Conservation (phyloP, 1,140 invertebrate species). For the Drosophila tropicalis region DNA sequence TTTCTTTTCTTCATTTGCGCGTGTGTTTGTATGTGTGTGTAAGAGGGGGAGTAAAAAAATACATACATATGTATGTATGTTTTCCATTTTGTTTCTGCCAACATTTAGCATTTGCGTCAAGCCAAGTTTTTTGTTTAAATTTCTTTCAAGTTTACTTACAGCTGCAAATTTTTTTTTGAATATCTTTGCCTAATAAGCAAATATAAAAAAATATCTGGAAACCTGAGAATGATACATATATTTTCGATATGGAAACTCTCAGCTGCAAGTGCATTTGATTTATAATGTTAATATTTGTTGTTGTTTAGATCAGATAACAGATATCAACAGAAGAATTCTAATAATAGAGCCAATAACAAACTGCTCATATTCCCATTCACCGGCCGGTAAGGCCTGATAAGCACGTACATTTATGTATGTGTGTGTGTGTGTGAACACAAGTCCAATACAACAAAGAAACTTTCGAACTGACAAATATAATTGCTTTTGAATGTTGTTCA, state of each 20-base stretch:
- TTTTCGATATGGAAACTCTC: neutral
- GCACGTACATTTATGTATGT: conserved; percentile 34
- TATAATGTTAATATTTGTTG: neutral
- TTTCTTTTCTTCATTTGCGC: conserved; percentile 13
- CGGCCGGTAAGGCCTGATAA: conserved; percentile 71
- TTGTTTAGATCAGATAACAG: neutral
- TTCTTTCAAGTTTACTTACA: conserved; percentile 43
- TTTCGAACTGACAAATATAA: conserved; percentile 39
- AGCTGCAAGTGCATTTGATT: neutral
- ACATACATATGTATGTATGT: conserved; percentile 12
- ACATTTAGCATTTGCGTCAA: conserved; percentile 42
- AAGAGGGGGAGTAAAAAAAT: conserved; percentile 30
- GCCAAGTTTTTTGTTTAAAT: conserved; percentile 27
- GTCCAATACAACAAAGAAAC: neutral
- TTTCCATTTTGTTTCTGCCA: conserved; percentile 22
- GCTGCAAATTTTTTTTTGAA: conserved; percentile 32
- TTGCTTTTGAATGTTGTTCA: conserved; percentile 40
- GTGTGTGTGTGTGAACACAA: neutral
- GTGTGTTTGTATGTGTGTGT: conserved; percentile 17
- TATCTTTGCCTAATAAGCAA: conserved; percentile 3
- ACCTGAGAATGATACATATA: neutral
- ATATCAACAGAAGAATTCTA: conserved; percentile 34
- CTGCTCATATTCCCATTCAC: conserved; percentile 45
- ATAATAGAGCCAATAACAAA: conserved; percentile 36
- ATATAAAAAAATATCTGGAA: neutral